Evolutionary conservation across 2,113 vertebrate species (phyloP).

Genomic region (Ophiodon elongatus): DNA sequence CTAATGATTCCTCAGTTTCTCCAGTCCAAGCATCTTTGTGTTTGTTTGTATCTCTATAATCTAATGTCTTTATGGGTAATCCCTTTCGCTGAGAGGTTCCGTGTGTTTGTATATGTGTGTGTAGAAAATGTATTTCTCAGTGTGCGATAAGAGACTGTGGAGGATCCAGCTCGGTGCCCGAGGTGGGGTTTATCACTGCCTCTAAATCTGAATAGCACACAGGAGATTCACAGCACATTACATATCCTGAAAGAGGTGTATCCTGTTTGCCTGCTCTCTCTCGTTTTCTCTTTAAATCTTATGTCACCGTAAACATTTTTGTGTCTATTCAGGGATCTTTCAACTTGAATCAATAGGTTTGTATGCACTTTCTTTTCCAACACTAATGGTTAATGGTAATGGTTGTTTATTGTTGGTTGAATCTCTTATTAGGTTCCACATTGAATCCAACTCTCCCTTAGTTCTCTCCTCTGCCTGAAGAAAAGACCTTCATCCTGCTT

Average conservation of each 20-base stretch:
- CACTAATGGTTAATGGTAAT: no score
- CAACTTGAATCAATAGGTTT: background rate
- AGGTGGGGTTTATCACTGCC: conserved; percentile 42
- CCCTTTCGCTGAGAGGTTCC: conserved; percentile 17
- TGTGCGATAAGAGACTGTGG: conserved; percentile 41
- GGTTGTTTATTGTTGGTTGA: conserved; percentile 2
- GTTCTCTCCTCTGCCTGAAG: background rate
- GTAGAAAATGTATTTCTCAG: conserved; percentile 26
- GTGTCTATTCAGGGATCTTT: conserved; percentile 8
- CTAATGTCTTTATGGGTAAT: conserved; percentile 43
- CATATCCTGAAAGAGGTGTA: conserved; percentile 1
- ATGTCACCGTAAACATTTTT: conserved; percentile 7
- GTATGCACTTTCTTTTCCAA: background rate
- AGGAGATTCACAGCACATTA: conserved; percentile 25
- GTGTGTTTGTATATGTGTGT: background rate
- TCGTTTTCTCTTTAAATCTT: conserved; percentile 13
- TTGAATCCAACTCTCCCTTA: background rate
- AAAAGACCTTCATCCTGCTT: background rate
- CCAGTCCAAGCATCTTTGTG: conserved; percentile 14
- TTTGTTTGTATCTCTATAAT: conserved; percentile 27
- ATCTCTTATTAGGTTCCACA: background rate
- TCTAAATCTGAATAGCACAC: conserved; percentile 51
- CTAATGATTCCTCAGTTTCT: conserved; percentile 49
- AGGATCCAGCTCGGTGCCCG: conserved; percentile 21
- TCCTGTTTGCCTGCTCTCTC: conserved; percentile 15